Base-by-base conservation (phyloP, 2,888 invertebrate species). In the Noctua pronuba region DNA sequence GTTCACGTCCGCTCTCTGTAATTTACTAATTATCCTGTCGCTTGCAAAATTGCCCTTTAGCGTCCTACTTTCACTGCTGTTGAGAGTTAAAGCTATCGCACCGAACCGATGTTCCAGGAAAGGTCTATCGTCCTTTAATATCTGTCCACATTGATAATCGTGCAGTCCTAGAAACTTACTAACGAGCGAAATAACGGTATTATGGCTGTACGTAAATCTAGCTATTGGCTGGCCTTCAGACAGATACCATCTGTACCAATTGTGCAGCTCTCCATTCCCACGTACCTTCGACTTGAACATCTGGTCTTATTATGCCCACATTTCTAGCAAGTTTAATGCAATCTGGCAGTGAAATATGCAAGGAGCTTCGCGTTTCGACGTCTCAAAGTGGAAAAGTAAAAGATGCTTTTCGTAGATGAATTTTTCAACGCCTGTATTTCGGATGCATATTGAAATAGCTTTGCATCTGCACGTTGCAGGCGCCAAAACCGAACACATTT, bases 141-240 rank as follows among this genome's bases (percentile, higher is more conserved):
- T 88, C 88, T 86, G 88, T 85, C 88, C 86, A 85, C 82, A 86
- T 81, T 85, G 88, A 91, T 89, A 88, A 91, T 89, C 90, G 84
- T 84, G 88, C 86, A 88, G 85, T 85, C 83, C 87, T 86, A 90
- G 89, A 90, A 90, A 90, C 89, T 83, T 81, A 88, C 91, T 93
- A 94, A 94, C 92, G 91, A 94, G 92, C 92, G 85, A 84, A 92
- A 90, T 92, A 93, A 92, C 92, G 90, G 93, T 90, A 88, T 90
- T 88, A 92, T 91, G 89, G 85, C 73, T 66, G 84, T 88, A 85
- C 78, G 88, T 90, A 90, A 88, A 92, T 92, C 92, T 90, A 89
- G 88, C 88, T 86, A 86, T 89, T 90, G 87, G 84, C 89, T 85
- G 75, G 86, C 86, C 88, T 89, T 84, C 81, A 80, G 83, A 44